Evolutionary conservation across 2,797 vertebrate genomes (phyloP).

Genomic region (Buphagus erythrorhynchus): DNA sequence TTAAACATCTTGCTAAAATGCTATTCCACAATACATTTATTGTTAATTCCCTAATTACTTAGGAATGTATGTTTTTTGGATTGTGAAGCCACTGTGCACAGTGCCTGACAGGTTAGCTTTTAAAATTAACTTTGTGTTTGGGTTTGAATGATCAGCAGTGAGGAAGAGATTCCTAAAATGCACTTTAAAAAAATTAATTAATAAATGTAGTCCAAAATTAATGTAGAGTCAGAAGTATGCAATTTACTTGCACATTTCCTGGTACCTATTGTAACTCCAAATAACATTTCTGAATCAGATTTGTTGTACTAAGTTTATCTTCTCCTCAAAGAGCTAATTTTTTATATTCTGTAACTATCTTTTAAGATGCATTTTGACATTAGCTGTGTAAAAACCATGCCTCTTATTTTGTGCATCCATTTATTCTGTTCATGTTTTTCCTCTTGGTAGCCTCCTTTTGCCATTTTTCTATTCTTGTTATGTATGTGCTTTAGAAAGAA

Average conservation of each 20-base stretch:
- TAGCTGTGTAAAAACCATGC: not conserved
- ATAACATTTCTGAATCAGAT: not conserved
- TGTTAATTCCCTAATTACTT: constrained; percentile 31
- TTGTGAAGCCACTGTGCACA: not conserved
- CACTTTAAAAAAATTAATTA: not conserved
- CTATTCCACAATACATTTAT: constrained; percentile 7
- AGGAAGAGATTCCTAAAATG: not conserved
- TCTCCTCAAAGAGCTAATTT: not conserved
- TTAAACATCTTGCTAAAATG: constrained; percentile 27
- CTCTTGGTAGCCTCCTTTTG: not conserved
- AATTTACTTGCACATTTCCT: not conserved
- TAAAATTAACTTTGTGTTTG: not conserved
- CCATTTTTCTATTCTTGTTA: constrained; percentile 56
- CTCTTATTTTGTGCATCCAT: not conserved
- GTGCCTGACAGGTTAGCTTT: not conserved
- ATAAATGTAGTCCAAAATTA: not conserved
- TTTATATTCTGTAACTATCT: not conserved
- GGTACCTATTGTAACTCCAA: not conserved
- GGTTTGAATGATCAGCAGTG: not conserved
- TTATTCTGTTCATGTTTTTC: not conserved
- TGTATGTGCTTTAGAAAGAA: constrained; percentile 61
- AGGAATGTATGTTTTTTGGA: not conserved
- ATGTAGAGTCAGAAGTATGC: not conserved
- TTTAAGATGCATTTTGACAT: not conserved
- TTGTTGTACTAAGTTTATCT: not conserved